Percentiles rank a stretch among this genome's conserved stretches.
phyloP scores from a whole-genome alignment of 2,888 invertebrate species.

The Cryptocephalus primarius region DNA sequence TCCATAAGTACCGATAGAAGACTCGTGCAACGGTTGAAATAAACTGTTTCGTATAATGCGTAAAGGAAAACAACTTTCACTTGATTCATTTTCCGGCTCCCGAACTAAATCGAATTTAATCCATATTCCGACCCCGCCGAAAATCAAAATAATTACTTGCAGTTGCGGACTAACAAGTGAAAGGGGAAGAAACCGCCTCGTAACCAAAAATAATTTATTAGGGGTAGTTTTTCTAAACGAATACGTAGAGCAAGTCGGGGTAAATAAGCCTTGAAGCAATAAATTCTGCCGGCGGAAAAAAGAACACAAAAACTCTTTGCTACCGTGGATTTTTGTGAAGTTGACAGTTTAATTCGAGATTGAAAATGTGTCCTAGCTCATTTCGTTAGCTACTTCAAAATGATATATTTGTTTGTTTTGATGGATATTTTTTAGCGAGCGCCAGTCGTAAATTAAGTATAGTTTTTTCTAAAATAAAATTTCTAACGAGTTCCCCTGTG shows the following conservation, averaged over 20 bases:
- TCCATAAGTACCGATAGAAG: too few species aligned
- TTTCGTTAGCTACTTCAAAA: neutral
- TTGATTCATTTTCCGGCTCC: constrained; percentile 10
- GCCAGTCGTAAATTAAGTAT: too few species aligned
- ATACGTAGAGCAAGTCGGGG: neutral
- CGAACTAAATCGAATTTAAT: constrained; percentile 19
- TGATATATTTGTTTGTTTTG: too few species aligned
- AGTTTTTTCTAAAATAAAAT: too few species aligned
- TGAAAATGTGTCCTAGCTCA: neutral
- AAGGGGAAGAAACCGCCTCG: neutral
- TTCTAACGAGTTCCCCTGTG: too few species aligned
- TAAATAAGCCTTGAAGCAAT: neutral
- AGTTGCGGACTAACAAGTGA: neutral
- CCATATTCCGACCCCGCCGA: constrained; percentile 1
- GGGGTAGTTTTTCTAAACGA: neutral
- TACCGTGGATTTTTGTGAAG: neutral
- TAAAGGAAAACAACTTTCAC: neutral
- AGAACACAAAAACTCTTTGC: neutral
- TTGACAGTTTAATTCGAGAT: neutral
- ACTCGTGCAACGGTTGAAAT: too few species aligned
- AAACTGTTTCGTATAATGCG: too few species aligned
- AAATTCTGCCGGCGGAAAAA: neutral
- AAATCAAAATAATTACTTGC: neutral
- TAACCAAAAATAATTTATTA: neutral
- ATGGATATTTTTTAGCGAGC: too few species aligned